phyloP scores from a whole-genome alignment of 2,797 vertebrate species.

The Basileuterus tristriatus region DNA sequence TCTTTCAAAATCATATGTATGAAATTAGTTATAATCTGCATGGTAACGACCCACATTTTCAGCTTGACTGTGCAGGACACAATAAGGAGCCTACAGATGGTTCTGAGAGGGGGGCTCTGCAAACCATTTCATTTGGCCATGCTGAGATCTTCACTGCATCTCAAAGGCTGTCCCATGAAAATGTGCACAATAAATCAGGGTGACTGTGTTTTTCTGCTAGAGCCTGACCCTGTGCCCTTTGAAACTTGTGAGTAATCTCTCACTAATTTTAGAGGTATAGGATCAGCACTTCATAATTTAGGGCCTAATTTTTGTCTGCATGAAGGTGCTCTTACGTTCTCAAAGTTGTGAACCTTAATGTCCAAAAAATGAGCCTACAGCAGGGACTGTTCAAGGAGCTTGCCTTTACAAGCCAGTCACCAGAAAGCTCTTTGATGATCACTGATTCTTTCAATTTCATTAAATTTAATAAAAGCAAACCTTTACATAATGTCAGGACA shows the following conservation, averaged over 20 bases:
- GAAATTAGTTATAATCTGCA: slow-evolving; percentile 76
- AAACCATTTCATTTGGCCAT: not conserved
- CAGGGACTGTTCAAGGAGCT: not conserved
- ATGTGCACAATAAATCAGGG: not conserved
- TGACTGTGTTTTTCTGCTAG: slow-evolving; percentile 20
- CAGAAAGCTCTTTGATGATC: not conserved
- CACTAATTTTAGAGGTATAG: slow-evolving; percentile 30
- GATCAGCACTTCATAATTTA: slow-evolving; percentile 61
- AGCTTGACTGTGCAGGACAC: slow-evolving; percentile 55
- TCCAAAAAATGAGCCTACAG: not conserved
- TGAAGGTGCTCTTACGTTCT: not conserved
- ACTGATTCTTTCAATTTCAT: not conserved
- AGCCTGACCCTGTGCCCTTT: slow-evolving; percentile 31
- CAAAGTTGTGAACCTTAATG: not conserved
- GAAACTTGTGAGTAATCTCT: slow-evolving; percentile 45
- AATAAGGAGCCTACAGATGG: slow-evolving; percentile 62
- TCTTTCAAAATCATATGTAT: slow-evolving; percentile 74
- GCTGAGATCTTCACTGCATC: not conserved
- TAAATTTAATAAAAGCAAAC: not conserved
- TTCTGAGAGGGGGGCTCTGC: not conserved
- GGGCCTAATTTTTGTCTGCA: slow-evolving; percentile 14
- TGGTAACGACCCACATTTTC: slow-evolving; percentile 72
- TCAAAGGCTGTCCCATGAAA: slow-evolving; percentile 10
- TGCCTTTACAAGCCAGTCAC: not conserved
- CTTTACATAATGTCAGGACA: not conserved